These are phyloP conservation scores for Dendroctonus ponderosae DNA, from an alignment of 1,140 invertebrate species.

Conservation along the genomic window DNA sequence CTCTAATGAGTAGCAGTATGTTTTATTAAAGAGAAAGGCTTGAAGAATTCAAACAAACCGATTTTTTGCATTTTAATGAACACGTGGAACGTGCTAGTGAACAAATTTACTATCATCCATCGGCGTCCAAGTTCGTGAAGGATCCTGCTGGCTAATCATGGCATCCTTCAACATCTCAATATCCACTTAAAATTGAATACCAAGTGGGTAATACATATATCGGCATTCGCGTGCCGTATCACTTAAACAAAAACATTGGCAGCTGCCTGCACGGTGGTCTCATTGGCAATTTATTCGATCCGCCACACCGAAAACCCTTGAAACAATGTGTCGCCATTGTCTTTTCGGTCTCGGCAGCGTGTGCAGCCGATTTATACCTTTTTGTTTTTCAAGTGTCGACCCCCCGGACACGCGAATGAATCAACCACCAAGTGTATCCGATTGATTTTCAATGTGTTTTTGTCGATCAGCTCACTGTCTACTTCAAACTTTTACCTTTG, in stretches of 20 bases:
- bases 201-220: slow-evolving; percentile 33
- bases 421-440: slow-evolving; percentile 21
- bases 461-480: not conserved
- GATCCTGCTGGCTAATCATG: too few species aligned
- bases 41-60: too few species aligned
- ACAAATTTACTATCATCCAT: too few species aligned
- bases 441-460: slow-evolving; percentile 29
- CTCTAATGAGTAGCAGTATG: too few species aligned
- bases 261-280: slow-evolving; percentile 36
- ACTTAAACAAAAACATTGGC: slow-evolving; percentile 33
- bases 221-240: slow-evolving; percentile 39
- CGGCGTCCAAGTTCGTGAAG: too few species aligned
- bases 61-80: too few species aligned
- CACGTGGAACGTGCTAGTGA: too few species aligned
- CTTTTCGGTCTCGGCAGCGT: slow-evolving; percentile 28
- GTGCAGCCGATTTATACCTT: slow-evolving; percentile 37
- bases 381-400: slow-evolving; percentile 38
- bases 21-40: too few species aligned
- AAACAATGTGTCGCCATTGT: slow-evolving; percentile 39
- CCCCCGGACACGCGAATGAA: slow-evolving; percentile 23
- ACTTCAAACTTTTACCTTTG: too few species aligned
- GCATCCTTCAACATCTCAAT: slow-evolving; percentile 4
- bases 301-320: slow-evolving; percentile 32
- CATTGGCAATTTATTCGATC: slow-evolving; percentile 33
- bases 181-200: slow-evolving; percentile 28